Base-by-base conservation (phyloP, 2,888 invertebrate species). In the Spisula solida region DNA sequence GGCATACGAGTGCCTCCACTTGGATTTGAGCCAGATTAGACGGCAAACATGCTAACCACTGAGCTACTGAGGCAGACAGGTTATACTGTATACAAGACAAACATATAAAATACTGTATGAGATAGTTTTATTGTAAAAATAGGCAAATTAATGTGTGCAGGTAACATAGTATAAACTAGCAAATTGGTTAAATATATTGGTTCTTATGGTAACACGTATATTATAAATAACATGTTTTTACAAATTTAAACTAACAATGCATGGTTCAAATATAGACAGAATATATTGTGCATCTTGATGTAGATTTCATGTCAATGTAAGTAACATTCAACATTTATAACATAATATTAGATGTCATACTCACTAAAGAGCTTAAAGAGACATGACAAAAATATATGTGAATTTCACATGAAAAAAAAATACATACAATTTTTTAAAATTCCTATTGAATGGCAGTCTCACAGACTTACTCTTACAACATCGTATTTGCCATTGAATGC, bases 61-160 rank as follows among this genome's bases (percentile, higher is more conserved):
- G n/a, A n/a, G n/a, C n/a, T n/a, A n/a, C n/a, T n/a, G 41, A 41
- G 41, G 41, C 41, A 41, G 41, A 41, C 41, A 41, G 41, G 41
- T 41, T 41, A 41, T 41, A 41, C 41, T 2, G 60, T 25, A 66
- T 25, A 66, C 12, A 66, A 25, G 25, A 66, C 60, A n/a, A 60
- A 66, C 60, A 75, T 31, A 75, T 0, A 14, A 16, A 31, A 20
- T 34, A 75, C 34, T 34, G 75, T 75, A 75, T 34, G 75, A 82
- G 25, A 66, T 34, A 12, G 66, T 82, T 82, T 80, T 66, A 82
- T 66, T 82, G 82, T 29, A 82, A 82, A 82, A 82, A 82, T 82
- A 82, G 82, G 75, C 29, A 75, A 75, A 75, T 34, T 75, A 25
- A 75, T 34, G 31, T 31, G 75, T 75, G 75, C 75, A 18, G 31